Evolutionary conservation across 2,113 vertebrate species (phyloP), one percentile per base, ranked within the genome.

Genomic region (Ariopsis seemanni): DNA sequence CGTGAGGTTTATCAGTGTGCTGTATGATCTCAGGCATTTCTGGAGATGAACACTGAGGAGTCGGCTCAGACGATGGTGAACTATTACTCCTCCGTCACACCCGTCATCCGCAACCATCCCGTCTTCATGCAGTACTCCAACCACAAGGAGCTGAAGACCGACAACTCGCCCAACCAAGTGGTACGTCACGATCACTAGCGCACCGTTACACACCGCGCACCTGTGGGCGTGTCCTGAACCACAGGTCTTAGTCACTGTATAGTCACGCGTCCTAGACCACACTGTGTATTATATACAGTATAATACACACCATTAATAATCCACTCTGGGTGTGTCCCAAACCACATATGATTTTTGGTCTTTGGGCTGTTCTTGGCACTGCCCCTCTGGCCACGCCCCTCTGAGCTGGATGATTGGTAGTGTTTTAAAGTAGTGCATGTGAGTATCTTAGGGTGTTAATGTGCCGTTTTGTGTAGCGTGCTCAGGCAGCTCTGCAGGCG

Each of bases 61-160:
- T 95, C 97, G 0, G 97, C 98, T 83, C 98, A 98, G 94, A 98
- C 98, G 15, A 98, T 99, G 98, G 97, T 99, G 10, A 98, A 95
- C 94, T 99, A 99, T 93, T 99, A 99, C 91, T 97, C 97, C 5
- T 97, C 98, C 0, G 97, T 98, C 85, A 97, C 98, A 0, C 97
- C 98, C 0, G 95, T 99, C 89, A 95, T 99, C 77, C 95, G 98
- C 1, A 98, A 96, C 89, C 97, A 99, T 90, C 96, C 97, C 55
- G 96, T 99, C 92, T 99, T 97, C 90, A 97, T 99, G 92, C 98
- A 99, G 89, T 99, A 97, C 93, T 99, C 98, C 67, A 99, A 97
- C 92, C 98, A 99, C 92, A 99, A 99, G 93, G 98, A 99, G 91
- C 96, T 99, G 65, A 99, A 99, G 94, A 99, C 98, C 0, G 98